Base-by-base conservation (phyloP, 2,888 invertebrate genomes). In the Pachymerium ferrugineum region DNA sequence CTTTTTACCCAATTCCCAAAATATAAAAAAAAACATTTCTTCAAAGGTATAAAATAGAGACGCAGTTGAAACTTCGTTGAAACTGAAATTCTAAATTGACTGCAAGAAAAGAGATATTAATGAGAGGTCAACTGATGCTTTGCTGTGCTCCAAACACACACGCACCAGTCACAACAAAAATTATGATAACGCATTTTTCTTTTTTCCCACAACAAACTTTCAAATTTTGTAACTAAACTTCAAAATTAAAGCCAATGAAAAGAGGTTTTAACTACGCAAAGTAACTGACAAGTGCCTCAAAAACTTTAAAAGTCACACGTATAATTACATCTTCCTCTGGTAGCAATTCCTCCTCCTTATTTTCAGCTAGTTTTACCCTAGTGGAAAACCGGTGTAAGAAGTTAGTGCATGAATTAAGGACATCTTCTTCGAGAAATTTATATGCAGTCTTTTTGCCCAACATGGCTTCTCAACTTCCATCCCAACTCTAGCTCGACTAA, bases 401-500 rank as follows among this genome's bases (percentile, higher is more conserved):
- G 30, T 69, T 74, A n/a, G 74, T 73, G 35, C 74, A 74, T 22
- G 74, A 74, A 28, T 70, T 69, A 12, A 74, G 47, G 38, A 74
- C 54, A 54, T 72, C 72, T 16, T 72, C 72, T n/a, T 72, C 72
- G 29, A 72, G 30, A 14, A 72, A 35, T 54, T 72, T 72, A 30
- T 72, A 72, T 14, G 72, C 22, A 19, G 71, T 38, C 62, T 62
- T 72, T 54, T 72, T 72, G 28, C 72, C 30, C 62, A 54, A 54
- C 72, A 72, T 72, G 71, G 72, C 62, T 72, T 22, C 72, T 30
- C 62, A 70, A 70, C 70, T 70, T 70, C 70, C 70, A 35, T 71
- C n/a, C 71, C 71, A 35, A 28, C 71, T 70, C 25, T 25, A 25
- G 14, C 14, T 14, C 25, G 67, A 67, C 29, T 29, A 25, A 67